phyloP scores from a whole-genome alignment of 2,113 vertebrate genomes.

The Empidonax traillii region DNA sequence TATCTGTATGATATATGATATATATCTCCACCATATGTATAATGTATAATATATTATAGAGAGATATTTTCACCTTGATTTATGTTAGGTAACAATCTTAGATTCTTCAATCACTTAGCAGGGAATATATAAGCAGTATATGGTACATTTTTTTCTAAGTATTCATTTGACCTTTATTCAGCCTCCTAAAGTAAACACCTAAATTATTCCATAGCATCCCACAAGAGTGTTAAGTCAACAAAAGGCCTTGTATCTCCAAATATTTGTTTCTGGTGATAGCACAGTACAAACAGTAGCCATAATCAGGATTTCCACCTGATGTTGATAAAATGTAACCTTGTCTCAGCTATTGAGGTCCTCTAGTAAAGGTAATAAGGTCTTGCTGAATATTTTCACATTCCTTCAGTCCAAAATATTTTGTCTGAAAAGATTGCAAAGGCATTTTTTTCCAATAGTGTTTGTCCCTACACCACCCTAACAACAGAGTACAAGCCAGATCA shows the following conservation, averaged over 20 bases:
- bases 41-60: neutral
- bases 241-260: neutral
- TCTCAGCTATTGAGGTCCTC: neutral
- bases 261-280: slow-evolving; percentile 24
- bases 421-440: neutral
- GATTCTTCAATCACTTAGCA: neutral
- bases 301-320: slow-evolving; percentile 1
- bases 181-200: neutral
- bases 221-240: neutral
- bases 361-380: neutral
- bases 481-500: neutral
- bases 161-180: slow-evolving; percentile 28
- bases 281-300: neutral
- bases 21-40: neutral
- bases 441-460: neutral
- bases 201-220: neutral
- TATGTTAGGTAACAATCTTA: neutral
- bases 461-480: neutral
- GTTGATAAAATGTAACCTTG: neutral
- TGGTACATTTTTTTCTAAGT: neutral
- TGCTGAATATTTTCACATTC: neutral
- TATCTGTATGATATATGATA: neutral
- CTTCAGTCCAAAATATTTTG: slow-evolving; percentile 1
- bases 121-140: neutral
- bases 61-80: neutral